These are phyloP conservation scores for Saturnia pavonia DNA, from an alignment of 2,888 invertebrate species.

Conservation along the genomic window DNA sequence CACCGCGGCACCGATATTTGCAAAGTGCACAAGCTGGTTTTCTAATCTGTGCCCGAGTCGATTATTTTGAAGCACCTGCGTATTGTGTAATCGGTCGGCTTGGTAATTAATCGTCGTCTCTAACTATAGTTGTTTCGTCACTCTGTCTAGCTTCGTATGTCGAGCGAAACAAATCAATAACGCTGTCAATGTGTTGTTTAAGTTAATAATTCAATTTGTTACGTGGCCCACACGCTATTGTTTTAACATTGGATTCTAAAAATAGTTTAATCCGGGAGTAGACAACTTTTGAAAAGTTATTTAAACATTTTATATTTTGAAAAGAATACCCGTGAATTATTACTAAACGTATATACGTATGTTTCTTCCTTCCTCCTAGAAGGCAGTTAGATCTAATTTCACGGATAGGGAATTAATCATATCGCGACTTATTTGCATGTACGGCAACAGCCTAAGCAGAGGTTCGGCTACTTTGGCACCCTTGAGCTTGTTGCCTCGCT, in stretches of 20 bases:
- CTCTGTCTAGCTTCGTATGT: slow-evolving; percentile 18
- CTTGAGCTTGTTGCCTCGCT: too few species aligned
- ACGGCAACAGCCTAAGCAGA: too few species aligned
- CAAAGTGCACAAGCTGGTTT: slow-evolving; percentile 11
- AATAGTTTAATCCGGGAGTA: too few species aligned
- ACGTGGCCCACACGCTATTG: slow-evolving; percentile 13
- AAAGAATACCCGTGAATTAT: too few species aligned
- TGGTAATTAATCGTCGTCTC: slow-evolving; percentile 23
- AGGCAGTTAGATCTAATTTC: too few species aligned
- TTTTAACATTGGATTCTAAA: not conserved
- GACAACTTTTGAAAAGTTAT: too few species aligned
- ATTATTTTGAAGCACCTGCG: slow-evolving; percentile 27
- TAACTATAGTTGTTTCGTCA: slow-evolving; percentile 22
- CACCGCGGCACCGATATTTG: not conserved
- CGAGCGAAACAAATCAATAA: slow-evolving; percentile 19
- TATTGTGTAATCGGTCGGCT: slow-evolving; percentile 20
- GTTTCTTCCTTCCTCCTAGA: too few species aligned
- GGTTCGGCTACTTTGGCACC: too few species aligned
- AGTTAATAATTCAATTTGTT: slow-evolving; percentile 25
- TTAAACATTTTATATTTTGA: too few species aligned
- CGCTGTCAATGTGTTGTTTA: slow-evolving; percentile 15
- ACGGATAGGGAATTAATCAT: too few species aligned
- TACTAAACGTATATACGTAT: too few species aligned
- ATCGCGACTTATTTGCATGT: too few species aligned
- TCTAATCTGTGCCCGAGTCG: slow-evolving; percentile 14